phyloP scores from a whole-genome alignment of 92 coral and sea anemone genomes.

The Porites evermanni region DNA sequence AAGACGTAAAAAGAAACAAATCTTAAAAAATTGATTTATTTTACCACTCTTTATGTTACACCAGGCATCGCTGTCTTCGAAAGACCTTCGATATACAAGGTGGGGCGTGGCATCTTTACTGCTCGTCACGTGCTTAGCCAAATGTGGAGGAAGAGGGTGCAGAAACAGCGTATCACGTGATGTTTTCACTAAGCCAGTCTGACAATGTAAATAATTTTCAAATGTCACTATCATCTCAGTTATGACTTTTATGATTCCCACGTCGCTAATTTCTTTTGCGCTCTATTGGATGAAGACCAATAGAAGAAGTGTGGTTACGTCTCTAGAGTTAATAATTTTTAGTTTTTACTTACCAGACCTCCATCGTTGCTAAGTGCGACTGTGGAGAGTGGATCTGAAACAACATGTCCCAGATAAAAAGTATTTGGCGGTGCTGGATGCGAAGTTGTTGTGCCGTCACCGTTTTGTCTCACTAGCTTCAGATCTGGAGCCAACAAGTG shows the following conservation, averaged over 20 bases:
- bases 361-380: slow-evolving; percentile 83
- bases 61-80: neutral
- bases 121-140: slow-evolving; percentile 62
- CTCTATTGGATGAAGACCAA: too few species aligned
- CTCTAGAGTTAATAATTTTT: neutral
- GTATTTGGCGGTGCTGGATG: slow-evolving; percentile 65
- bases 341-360: slow-evolving; percentile 76
- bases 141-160: slow-evolving; percentile 76
- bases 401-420: slow-evolving; percentile 82
- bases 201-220: neutral
- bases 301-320: too few species aligned
- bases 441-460: slow-evolving; percentile 68
- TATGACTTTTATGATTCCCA: too few species aligned
- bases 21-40: too few species aligned
- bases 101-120: slow-evolving; percentile 60
- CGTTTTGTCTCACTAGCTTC: slow-evolving; percentile 58
- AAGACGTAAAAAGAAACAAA: too few species aligned
- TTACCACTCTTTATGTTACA: neutral
- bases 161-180: slow-evolving; percentile 59
- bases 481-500: slow-evolving; percentile 81
- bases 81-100: slow-evolving; percentile 68
- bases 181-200: slow-evolving; percentile 43
- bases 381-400: slow-evolving; percentile 80
- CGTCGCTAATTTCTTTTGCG: too few species aligned
- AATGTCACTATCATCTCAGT: too few species aligned